phyloP scores from a whole-genome alignment of 2,888 invertebrate species.

The Bruchidius siliquastri region DNA sequence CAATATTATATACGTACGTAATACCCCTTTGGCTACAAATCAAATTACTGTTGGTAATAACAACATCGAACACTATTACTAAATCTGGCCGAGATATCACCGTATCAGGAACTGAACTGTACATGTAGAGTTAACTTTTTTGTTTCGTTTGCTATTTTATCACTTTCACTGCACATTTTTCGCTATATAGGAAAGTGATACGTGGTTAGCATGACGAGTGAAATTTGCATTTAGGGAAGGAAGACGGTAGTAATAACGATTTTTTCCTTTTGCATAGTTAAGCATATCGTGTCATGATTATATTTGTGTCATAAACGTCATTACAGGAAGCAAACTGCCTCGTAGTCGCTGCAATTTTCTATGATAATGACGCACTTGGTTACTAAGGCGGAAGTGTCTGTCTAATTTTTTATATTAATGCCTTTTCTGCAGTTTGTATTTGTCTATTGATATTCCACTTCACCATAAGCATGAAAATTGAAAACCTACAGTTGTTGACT shows the following conservation, averaged over 20 bases:
- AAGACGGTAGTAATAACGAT: background rate
- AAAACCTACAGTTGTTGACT: no score
- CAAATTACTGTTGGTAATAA: background rate
- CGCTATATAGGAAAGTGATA: background rate
- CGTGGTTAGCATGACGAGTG: background rate
- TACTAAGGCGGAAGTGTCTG: background rate
- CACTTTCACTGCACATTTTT: background rate
- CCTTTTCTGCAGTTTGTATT: no score
- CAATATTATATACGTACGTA: no score
- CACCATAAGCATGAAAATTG: no score
- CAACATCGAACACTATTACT: background rate
- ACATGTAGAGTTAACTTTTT: background rate
- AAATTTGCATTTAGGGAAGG: background rate
- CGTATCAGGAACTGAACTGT: background rate
- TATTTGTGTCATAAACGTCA: background rate
- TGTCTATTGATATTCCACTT: no score
- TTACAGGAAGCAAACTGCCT: background rate
- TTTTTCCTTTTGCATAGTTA: background rate
- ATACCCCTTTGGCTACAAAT: background rate
- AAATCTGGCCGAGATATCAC: background rate
- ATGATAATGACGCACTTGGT: background rate
- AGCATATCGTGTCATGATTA: background rate
- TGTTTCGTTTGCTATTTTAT: background rate
- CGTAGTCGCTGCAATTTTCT: background rate
- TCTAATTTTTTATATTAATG: no score